These are phyloP conservation scores for Frieseomelitta varia DNA, from an alignment of 1,140 invertebrate species.

Conservation along the genomic window DNA sequence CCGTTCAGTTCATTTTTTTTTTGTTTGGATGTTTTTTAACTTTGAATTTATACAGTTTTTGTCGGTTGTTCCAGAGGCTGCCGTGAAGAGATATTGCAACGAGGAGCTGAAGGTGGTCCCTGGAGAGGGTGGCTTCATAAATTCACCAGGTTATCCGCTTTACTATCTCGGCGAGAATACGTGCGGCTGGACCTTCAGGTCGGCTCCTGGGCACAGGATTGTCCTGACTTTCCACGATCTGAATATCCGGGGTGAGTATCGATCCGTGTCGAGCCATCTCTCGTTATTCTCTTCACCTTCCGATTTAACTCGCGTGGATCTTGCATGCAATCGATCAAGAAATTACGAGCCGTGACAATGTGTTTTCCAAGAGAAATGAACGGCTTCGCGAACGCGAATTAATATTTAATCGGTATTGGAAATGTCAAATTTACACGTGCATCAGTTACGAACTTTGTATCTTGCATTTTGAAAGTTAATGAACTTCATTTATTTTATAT, in stretches of 20 bases:
- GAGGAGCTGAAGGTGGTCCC: constrained; percentile 70
- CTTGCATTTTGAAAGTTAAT: neutral
- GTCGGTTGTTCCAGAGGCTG: constrained; percentile 68
- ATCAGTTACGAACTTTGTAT: neutral
- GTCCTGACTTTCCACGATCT: constrained; percentile 78
- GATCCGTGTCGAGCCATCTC: constrained; percentile 1
- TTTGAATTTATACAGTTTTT: neutral
- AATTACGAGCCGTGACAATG: neutral
- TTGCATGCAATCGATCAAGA: constrained; percentile 8
- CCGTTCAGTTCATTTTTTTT: neutral
- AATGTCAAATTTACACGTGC: neutral
- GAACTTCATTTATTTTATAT: neutral
- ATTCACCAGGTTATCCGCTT: constrained; percentile 78
- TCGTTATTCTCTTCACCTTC: neutral
- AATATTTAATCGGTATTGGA: neutral
- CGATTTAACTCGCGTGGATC: constrained; percentile 14
- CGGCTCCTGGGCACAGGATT: constrained; percentile 77
- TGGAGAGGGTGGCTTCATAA: constrained; percentile 75
- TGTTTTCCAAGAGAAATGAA: neutral
- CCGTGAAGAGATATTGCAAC: constrained; percentile 78
- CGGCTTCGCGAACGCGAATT: neutral
- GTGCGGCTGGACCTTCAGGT: constrained; percentile 79
- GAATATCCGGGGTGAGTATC: constrained; percentile 76
- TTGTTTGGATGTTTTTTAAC: no score
- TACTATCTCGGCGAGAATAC: constrained; percentile 75